Evolutionary conservation across 1,140 invertebrate genomes (phyloP), one percentile per base, ranked within the genome.

Genomic region (Liolophura sinensis): DNA sequence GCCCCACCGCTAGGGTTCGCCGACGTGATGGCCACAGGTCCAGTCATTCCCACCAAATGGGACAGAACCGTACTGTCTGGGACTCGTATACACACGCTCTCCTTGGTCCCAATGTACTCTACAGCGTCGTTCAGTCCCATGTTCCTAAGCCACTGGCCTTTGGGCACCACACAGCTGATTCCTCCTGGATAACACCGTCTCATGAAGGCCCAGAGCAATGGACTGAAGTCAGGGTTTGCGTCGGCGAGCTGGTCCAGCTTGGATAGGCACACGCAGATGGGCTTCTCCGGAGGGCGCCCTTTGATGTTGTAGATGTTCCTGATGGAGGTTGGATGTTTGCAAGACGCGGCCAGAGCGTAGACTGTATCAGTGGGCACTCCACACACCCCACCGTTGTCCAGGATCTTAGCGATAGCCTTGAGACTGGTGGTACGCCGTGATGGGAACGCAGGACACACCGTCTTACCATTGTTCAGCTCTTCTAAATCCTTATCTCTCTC

Each of bases 301-400:
- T 76, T 76, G 25, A 76, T 68, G 61, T 72, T 65, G 62, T 78
- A 78, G 27, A 78, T 75, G 18, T 68, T 67, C 24, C 54, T 69
- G 27, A 78, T 73, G 46, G 73, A 75, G 20, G 69, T 67, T 15
- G 77, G 77, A 25, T 70, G 62, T 60, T 69, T 74, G 51, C 77
- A 78, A 31, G 77, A 78, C 20, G 69, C 75, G 40, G 52, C 75
- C 1, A 78, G 54, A 11, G 73, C 75, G 64, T 78, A 78, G 14
- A 78, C 77, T 0, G 77, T 78, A 62, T 78, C 77, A 16, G 77
- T 78, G 7, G 77, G 77, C 14, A 73, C 69, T n/a, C 74, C 73
- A 14, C 75, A 66, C 16, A 78, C 72, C 18, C 68, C 58, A 51
- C 74, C 77, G 14, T 71, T 27, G 54, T 73, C 62, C 22, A 78